Evolutionary conservation across 2,888 invertebrate species (phyloP).

Genomic region (Bruchidius siliquastri): DNA sequence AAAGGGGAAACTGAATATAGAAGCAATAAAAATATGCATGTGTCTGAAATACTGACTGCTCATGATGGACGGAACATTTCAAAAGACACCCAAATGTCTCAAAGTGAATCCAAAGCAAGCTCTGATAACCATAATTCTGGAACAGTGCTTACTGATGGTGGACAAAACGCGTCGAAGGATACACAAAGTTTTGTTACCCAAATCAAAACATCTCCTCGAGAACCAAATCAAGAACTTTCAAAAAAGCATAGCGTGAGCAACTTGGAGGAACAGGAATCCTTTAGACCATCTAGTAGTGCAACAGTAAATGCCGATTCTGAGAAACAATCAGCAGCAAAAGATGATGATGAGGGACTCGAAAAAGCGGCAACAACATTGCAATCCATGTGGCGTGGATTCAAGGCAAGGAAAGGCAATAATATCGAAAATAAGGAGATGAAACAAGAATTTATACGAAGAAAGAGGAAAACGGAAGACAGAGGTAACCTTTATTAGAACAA

Average conservation of each 20-base stretch:
- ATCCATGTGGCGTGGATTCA: slow-evolving; percentile 23
- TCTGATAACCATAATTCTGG: no score
- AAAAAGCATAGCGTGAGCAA: no score
- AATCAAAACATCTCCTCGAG: no score
- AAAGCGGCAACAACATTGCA: slow-evolving; percentile 24
- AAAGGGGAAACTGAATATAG: background rate
- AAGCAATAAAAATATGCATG: background rate
- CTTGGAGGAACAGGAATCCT: background rate
- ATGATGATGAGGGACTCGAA: background rate
- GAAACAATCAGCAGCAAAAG: background rate
- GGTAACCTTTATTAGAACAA: background rate
- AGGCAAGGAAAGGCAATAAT: slow-evolving; percentile 14
- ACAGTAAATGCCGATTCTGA: background rate
- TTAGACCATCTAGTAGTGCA: background rate
- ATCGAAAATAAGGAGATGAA: background rate
- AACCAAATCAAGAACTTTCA: no score
- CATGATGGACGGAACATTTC: background rate
- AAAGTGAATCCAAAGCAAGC: no score
- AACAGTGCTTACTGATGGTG: no score
- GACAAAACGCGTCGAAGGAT: no score
- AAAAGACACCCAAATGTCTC: background rate
- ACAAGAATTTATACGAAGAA: background rate
- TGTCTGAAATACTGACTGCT: background rate
- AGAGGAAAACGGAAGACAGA: background rate
- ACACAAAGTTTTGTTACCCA: no score